A percentile compares a stretch with the other conserved stretches of the same genome.
These are phyloP conservation scores for Tapera naevia DNA, from an alignment of 2,797 vertebrate genomes.

Conservation along the genomic window DNA sequence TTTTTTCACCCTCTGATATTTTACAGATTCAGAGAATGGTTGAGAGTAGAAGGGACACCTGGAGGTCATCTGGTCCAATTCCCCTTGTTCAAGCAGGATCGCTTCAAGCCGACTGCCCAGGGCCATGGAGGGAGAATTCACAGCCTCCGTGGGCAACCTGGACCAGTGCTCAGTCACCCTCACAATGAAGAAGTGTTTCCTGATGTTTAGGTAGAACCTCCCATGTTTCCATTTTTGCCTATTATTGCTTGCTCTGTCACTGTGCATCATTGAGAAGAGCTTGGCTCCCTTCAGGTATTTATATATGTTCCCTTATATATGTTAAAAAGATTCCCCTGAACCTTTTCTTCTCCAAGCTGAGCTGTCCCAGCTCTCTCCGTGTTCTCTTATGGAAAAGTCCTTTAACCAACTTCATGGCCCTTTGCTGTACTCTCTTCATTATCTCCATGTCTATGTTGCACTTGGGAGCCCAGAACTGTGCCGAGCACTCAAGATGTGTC, in stretches of 20 bases:
- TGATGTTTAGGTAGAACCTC: neutral
- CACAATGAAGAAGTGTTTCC: neutral
- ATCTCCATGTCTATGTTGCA: neutral
- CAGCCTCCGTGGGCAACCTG: neutral
- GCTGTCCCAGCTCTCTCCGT: neutral
- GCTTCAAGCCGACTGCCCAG: neutral
- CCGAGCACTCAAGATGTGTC: neutral
- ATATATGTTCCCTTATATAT: neutral
- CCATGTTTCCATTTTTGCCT: neutral
- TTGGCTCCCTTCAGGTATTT: neutral
- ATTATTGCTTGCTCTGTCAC: neutral
- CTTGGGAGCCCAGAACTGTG: neutral
- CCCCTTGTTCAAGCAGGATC: neutral
- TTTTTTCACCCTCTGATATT: neutral
- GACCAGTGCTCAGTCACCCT: neutral
- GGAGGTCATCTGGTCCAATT: neutral
- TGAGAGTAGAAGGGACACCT: neutral
- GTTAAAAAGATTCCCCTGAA: neutral
- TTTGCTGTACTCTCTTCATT: neutral
- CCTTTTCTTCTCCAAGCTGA: neutral
- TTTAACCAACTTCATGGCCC: neutral
- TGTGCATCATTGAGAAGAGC: neutral
- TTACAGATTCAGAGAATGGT: neutral
- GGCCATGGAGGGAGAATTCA: neutral
- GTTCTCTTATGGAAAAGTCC: neutral